Evolutionary conservation across 2,113 vertebrate genomes (phyloP), one percentile per base, ranked within the genome.

Genomic region (Bubo scandiacus): DNA sequence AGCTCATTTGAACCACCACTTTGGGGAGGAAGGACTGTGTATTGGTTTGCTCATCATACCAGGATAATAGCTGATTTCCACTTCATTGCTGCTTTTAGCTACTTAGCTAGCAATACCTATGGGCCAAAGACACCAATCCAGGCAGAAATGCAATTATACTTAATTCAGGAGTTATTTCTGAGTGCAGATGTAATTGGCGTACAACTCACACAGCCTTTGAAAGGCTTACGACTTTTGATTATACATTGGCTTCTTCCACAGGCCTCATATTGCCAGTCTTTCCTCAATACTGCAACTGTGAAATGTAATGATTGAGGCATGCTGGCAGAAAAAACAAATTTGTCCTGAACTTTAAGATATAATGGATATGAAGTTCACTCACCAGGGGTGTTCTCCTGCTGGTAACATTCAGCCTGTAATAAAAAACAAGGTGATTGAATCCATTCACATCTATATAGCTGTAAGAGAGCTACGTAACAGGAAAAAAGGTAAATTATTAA

Each of bases 131-230:
- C 29, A 85, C 30, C 6, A 1, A 61, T 88, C 27, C 49, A 65
- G 52, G 30, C 45, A 77, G 63, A 23, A 86, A 81, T 87, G 55
- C 9, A 42, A 55, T 94, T 95, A 25, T 25, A 77, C 75, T 96
- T 96, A 81, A 75, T 88, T 79, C 82, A 11, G 81, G 40, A 83
- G n/a, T 88, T 91, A 63, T 92, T 97, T 96, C 77, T 95, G 54
- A 17, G 52, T 40, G 30, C 71, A 55, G 55, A 85, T 80, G 29
- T 51, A 62, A 72, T 70, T 88, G 65, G 22, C 90, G 29, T 90
- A 67, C 12, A 87, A 26, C 47, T 94, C 62, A 65, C 27, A 81
- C 55, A 88, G 42, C 12, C 55, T 92, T 94, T 88, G 80, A 96
- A 97, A 93, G 45, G 88, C 40, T 88, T 94, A 72, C 0, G 3